Evolutionary conservation across 2,113 vertebrate species (phyloP).

Genomic region (Leiothrix lutea): DNA sequence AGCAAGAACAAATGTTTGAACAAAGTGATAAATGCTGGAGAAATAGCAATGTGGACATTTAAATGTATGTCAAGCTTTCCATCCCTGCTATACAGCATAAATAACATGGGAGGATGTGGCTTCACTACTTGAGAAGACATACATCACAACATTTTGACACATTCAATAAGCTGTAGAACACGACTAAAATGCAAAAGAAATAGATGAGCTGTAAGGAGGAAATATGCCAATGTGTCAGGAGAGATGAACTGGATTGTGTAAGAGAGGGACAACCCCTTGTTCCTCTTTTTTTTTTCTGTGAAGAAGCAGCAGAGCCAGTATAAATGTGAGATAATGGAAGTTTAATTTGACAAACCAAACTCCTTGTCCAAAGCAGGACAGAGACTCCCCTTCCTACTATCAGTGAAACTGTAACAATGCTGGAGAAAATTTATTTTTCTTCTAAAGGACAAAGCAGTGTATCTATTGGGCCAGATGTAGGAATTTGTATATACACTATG

Average conservation of each 20-base stretch:
- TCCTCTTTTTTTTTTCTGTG: neutral
- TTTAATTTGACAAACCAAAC: neutral
- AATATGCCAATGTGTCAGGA: neutral
- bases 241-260: neutral
- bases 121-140: neutral
- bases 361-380: neutral
- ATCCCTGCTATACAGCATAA: neutral
- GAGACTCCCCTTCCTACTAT: neutral
- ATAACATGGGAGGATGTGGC: neutral
- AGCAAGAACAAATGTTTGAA: neutral
- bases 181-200: neutral
- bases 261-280: neutral
- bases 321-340: neutral
- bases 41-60: neutral
- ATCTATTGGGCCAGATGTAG: neutral
- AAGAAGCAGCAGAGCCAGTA: neutral
- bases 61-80: neutral
- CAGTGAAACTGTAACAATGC: neutral
- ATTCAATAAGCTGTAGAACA: neutral
- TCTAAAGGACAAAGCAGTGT: neutral
- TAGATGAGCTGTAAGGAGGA: neutral
- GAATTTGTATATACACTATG: neutral
- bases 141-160: conserved; percentile 1
- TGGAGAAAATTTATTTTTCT: neutral
- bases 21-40: neutral